A percentile compares a stretch with the other conserved stretches of the same genome.
Conservation (phyloP, 2,797 vertebrate species). For the Propithecus perrieri region DNA sequence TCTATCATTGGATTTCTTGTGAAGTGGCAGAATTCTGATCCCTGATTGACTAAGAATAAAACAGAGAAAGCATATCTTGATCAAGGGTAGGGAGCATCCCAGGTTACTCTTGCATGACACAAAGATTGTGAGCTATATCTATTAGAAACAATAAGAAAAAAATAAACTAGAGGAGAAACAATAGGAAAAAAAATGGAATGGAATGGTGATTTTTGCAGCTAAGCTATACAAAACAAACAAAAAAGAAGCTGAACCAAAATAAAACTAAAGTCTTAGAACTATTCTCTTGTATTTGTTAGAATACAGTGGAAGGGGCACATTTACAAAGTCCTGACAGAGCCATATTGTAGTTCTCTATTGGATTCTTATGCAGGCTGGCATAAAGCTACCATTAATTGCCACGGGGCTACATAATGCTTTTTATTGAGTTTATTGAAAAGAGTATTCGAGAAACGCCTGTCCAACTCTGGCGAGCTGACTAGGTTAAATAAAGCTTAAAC, state of each 20-base stretch:
- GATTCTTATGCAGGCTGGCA: constrained; percentile 46
- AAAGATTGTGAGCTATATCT: not conserved
- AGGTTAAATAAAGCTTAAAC: constrained; percentile 79
- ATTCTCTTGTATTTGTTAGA: not conserved
- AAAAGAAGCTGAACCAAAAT: not conserved
- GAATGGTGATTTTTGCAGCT: not conserved
- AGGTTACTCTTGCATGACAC: not conserved
- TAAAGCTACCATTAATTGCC: constrained; percentile 71
- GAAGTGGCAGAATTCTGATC: not conserved
- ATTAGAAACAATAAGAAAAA: not conserved
- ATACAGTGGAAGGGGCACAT: not conserved
- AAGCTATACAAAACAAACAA: not conserved
- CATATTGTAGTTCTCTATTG: constrained; percentile 19
- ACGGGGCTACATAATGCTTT: constrained; percentile 58
- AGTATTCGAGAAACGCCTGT: constrained; percentile 70
- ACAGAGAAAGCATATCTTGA: not conserved
- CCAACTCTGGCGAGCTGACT: constrained; percentile 73
- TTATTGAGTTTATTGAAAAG: constrained; percentile 71
- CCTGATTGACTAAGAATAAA: not conserved
- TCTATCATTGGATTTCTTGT: not conserved
- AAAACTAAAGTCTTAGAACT: not conserved
- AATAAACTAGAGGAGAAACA: not conserved
- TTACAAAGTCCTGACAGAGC: constrained; percentile 36
- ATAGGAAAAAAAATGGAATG: not conserved
- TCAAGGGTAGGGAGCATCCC: not conserved